phyloP scores from a whole-genome alignment of 2,888 invertebrate species.

The Tetramorium bicarinatum region DNA sequence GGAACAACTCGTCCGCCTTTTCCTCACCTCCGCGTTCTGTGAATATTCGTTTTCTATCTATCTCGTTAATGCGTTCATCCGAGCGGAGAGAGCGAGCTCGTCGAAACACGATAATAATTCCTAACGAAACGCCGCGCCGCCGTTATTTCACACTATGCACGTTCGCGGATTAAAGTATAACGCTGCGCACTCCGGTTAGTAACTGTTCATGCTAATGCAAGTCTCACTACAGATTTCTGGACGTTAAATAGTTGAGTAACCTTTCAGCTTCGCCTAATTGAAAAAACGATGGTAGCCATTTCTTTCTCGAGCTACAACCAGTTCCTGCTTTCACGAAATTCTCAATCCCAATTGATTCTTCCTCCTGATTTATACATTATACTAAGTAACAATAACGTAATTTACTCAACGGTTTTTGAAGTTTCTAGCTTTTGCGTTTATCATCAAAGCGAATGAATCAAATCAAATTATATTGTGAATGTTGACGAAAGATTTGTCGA shows the following conservation, averaged over 20 bases:
- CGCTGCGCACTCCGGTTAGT: neutral
- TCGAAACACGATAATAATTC: slow-evolving; percentile 40
- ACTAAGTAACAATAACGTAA: neutral
- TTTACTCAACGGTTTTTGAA: neutral
- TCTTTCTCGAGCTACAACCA: neutral
- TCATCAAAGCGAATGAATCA: neutral
- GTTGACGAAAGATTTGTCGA: neutral
- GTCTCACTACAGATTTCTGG: neutral
- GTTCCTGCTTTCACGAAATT: neutral
- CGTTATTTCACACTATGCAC: slow-evolving; percentile 23
- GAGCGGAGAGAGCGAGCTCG: slow-evolving; percentile 42
- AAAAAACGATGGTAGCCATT: neutral
- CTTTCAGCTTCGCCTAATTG: neutral
- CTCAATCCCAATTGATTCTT: neutral
- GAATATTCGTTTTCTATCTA: slow-evolving; percentile 52
- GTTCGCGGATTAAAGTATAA: slow-evolving; percentile 26
- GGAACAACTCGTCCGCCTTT: slow-evolving; percentile 34
- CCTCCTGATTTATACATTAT: neutral
- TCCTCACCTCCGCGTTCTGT: slow-evolving; percentile 35
- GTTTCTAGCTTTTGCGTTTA: neutral
- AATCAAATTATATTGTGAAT: neutral
- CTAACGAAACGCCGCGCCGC: slow-evolving; percentile 29
- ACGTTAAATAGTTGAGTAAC: slow-evolving; percentile 9
- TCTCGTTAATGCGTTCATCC: slow-evolving; percentile 68
- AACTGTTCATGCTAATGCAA: slow-evolving; percentile 5